Evolutionary conservation across 2,888 invertebrate genomes (phyloP), one percentile per base, ranked within the genome.

Genomic region (Rotaria sp.): DNA sequence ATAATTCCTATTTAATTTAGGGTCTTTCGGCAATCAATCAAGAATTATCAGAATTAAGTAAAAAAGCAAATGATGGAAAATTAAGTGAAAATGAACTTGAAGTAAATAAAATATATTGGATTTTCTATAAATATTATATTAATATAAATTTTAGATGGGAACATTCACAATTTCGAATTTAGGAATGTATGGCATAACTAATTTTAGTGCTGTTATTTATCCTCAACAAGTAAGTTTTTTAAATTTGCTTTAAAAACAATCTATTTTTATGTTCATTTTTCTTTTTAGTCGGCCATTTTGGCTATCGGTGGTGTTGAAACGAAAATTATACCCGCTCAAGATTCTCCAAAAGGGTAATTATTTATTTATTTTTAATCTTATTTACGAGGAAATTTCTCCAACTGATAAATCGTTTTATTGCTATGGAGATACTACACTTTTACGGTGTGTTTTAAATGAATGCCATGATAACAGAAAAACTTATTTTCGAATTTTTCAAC

Each of bases 171-270:
- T 98, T 2, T 97, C 94, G 0, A 94, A 94, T 90, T 91, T 94
- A 86, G 94, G 94, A 87, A 94, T 94, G 94, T 94, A 93, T 89
- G 94, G 94, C 67, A 93, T 94, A 84, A 92, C 91, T 59, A 93
- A 93, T 89, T 94, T 94, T 89, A 92, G 93, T 86, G 94, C 94
- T 8, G 93, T 94, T 85, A 94, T 94, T 88, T 94, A 94, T 90
- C 94, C 93, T 75, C 94, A 94, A 26, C 96, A 26, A 97, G 97
- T 92, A 92, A 80, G 97, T 97, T 97, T 97, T 96, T 94, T 91
- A 95, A 95, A 88, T 93, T 96, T 75, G 94, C n/a, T n/a, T n/a
- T 94, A 88, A 94, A 94, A 2, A 35, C 1, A 26, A 80, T 52
- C 15, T 50, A 50, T 50, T 21, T 38, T 24, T 75, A 38, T 50